A percentile compares a stretch with the other conserved stretches of the same genome.
These are phyloP conservation scores for Sycobia sp. DNA, from an alignment of 1,140 invertebrate species.

Conservation along the genomic window DNA sequence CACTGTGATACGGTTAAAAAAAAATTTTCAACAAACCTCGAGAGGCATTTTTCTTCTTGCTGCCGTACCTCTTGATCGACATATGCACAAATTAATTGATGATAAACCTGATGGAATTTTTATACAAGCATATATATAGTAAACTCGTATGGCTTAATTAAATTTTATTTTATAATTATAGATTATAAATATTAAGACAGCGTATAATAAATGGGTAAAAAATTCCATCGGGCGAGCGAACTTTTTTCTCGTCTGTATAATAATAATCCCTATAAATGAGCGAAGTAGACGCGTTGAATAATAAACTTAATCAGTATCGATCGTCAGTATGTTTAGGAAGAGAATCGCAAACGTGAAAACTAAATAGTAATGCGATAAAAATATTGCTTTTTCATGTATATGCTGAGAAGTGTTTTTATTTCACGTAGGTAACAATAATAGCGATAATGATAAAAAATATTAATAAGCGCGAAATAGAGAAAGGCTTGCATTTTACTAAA, in stretches of 20 bases:
- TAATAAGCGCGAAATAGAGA: conserved; percentile 1
- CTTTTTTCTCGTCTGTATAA: conserved; percentile 46
- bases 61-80: conserved; percentile 49
- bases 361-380: conserved; percentile 39
- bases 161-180: conserved; percentile 31
- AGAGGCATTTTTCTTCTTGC: conserved; percentile 49
- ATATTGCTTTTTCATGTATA: conserved; percentile 42
- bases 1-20: conserved; percentile 55
- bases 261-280: conserved; percentile 41
- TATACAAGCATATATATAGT: conserved; percentile 3
- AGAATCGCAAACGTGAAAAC: conserved; percentile 36
- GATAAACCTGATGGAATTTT: conserved; percentile 45
- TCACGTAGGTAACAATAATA: conserved; percentile 18
- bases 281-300: conserved; percentile 46
- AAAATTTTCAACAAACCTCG: conserved; percentile 41
- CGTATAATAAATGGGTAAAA: conserved; percentile 13
- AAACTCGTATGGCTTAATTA: conserved; percentile 18
- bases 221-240: conserved; percentile 43
- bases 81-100: conserved; percentile 53
- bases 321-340: conserved; percentile 52
- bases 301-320: conserved; percentile 61
- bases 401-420: conserved; percentile 24
- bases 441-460: neutral
- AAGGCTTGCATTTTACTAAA: conserved; percentile 28
- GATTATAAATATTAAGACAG: neutral